Percentiles rank a stretch among this genome's conserved stretches.
These are phyloP conservation scores for Chromis chromis DNA, from an alignment of 2,797 vertebrate genomes.

Conservation along the genomic window DNA sequence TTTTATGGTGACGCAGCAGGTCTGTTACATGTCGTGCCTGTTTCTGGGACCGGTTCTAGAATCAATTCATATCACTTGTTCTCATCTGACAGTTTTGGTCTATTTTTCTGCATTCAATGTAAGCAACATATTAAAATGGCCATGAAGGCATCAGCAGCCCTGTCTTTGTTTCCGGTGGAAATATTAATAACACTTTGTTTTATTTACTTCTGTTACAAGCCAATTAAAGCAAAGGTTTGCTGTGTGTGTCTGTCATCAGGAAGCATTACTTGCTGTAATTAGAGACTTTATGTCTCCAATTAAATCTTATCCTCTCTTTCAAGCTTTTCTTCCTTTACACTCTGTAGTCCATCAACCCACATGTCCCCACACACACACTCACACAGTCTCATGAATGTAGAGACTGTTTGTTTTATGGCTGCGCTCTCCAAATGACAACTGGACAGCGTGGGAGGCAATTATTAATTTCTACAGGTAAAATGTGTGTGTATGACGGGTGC, in stretches of 20 bases:
- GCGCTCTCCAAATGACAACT: constrained; percentile 40
- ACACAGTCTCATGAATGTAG: not conserved
- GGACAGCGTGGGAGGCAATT: constrained; percentile 52
- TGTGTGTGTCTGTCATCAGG: constrained; percentile 20
- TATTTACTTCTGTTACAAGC: not conserved
- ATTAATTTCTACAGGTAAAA: constrained; percentile 70
- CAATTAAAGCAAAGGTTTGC: constrained; percentile 30
- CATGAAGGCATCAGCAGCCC: not conserved
- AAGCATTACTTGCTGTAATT: constrained; percentile 45
- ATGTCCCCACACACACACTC: constrained; percentile 5
- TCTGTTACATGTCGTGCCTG: no score
- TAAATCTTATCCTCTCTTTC: constrained; percentile 42
- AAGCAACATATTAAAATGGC: not conserved
- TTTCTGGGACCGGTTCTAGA: not conserved
- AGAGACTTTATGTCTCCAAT: constrained; percentile 50
- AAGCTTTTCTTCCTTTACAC: constrained; percentile 11
- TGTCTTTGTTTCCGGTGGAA: not conserved
- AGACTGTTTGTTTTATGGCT: constrained; percentile 26
- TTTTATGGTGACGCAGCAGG: no score
- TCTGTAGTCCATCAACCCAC: not conserved
- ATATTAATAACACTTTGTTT: not conserved
- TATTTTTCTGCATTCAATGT: not conserved
- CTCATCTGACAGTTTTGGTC: not conserved
- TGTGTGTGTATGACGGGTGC: constrained; percentile 7
- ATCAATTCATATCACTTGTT: not conserved